A percentile compares a stretch with the other conserved stretches of the same genome.
Conservation (phyloP, 1,140 invertebrate species). For the Hylaeus volcanicus region DNA sequence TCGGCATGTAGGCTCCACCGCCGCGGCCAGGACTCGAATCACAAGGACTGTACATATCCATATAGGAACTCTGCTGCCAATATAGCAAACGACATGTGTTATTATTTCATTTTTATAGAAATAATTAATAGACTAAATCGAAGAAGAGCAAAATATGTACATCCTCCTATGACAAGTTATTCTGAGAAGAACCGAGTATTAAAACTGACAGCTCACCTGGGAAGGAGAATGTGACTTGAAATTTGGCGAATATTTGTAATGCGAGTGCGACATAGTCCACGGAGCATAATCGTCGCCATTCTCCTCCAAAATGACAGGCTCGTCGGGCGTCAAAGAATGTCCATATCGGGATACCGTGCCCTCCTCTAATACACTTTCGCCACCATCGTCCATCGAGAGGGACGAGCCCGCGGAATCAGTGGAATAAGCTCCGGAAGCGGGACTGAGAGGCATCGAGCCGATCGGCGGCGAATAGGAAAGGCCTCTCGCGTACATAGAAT, state of each 20-base stretch:
- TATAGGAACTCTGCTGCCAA: constrained; percentile 79
- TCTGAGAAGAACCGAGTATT: too few relatives aligned
- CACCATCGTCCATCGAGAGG: constrained; percentile 85
- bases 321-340: constrained; percentile 84
- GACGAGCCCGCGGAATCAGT: constrained; percentile 87
- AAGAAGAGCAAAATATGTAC: too few relatives aligned
- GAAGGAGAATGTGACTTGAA: constrained; percentile 81
- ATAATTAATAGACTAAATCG: neutral
- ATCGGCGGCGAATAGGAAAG: constrained; percentile 84
- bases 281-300: constrained; percentile 82
- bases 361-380: constrained; percentile 75
- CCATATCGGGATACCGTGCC: constrained; percentile 76
- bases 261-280: constrained; percentile 75
- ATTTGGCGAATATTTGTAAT: constrained; percentile 79
- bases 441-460: constrained; percentile 84
- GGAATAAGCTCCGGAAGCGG: constrained; percentile 83
- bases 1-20: constrained; percentile 81
- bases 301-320: constrained; percentile 84
- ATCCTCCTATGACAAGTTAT: too few relatives aligned
- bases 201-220: constrained; percentile 72
- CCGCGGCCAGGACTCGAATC: constrained; percentile 77
- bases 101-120: neutral
- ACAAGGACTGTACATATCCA: constrained; percentile 82
- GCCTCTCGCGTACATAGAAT: constrained; percentile 82
- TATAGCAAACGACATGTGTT: constrained; percentile 5